Conservation (phyloP, 1,140 invertebrate genomes). For the Drosophila sp. region DNA sequence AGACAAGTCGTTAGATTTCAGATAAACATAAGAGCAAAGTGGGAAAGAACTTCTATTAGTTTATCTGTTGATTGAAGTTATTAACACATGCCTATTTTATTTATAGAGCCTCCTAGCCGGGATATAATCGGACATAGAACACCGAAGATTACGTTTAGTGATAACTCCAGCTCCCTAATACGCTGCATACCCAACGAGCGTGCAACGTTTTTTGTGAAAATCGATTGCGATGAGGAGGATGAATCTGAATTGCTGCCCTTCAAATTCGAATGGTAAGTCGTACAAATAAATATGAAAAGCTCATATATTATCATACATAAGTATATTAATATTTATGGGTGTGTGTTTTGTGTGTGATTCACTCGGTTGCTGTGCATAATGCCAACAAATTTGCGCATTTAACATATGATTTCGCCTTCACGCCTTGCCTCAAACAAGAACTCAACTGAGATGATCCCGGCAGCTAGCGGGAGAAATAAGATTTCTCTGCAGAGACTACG, state of each 20-base stretch:
- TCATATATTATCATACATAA: background rate
- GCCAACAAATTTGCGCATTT: constrained; percentile 73
- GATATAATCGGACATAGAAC: constrained; percentile 9
- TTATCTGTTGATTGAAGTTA: background rate
- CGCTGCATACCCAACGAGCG: constrained; percentile 81
- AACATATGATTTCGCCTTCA: constrained; percentile 69
- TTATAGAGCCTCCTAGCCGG: constrained; percentile 61
- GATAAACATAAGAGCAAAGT: too few relatives aligned
- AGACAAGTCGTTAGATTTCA: too few relatives aligned
- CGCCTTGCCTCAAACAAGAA: constrained; percentile 32
- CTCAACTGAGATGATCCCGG: constrained; percentile 3
- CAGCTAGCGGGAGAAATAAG: background rate
- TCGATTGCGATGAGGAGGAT: constrained; percentile 79
- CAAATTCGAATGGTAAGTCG: constrained; percentile 84
- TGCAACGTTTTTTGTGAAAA: constrained; percentile 83
- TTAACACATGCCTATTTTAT: background rate
- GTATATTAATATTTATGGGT: constrained; percentile 20
- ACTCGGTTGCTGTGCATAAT: constrained; percentile 57
- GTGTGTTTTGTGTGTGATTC: constrained; percentile 53
- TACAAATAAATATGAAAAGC: constrained; percentile 6
- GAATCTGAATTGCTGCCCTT: constrained; percentile 75
- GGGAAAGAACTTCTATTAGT: background rate
- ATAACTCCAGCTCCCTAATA: constrained; percentile 79
- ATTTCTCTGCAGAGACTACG: background rate
- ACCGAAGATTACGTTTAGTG: constrained; percentile 75